Evolutionary conservation across 1,140 invertebrate genomes (phyloP).

Genomic region (Mactra quadrangularis): DNA sequence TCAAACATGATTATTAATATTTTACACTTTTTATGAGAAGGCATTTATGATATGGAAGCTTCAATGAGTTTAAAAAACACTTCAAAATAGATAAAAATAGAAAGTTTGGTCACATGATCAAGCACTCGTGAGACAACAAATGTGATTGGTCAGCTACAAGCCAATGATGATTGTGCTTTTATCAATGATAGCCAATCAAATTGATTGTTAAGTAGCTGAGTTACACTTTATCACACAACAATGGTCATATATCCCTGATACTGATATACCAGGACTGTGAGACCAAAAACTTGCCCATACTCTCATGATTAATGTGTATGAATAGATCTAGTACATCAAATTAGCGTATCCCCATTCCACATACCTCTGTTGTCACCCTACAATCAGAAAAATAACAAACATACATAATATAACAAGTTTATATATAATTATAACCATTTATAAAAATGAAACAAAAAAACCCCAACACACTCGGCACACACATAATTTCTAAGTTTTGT

Average conservation of each 20-base stretch:
- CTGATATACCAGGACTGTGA: neutral
- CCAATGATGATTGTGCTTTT: conserved; percentile 59
- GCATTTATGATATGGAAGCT: conserved; percentile 23
- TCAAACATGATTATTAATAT: conserved; percentile 18
- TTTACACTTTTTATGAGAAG: conserved; percentile 25
- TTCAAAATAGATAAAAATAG: conserved; percentile 46
- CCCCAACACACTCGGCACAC: too few relatives aligned
- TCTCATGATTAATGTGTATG: conserved; percentile 25
- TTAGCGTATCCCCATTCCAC: conserved; percentile 63
- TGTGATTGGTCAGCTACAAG: conserved; percentile 62
- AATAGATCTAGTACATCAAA: conserved; percentile 4
- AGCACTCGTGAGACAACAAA: conserved; percentile 60
- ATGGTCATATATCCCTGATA: conserved; percentile 26
- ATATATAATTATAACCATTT: conserved; percentile 29
- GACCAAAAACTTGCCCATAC: conserved; percentile 33
- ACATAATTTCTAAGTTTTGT: too few relatives aligned
- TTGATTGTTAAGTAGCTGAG: conserved; percentile 56
- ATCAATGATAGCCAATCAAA: conserved; percentile 59
- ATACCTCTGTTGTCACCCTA: conserved; percentile 62
- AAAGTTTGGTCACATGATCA: conserved; percentile 58
- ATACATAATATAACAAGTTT: conserved; percentile 20
- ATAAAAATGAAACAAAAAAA: neutral
- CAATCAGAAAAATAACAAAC: conserved; percentile 50
- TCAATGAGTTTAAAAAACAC: conserved; percentile 29
- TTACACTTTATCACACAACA: conserved; percentile 58